Conservation (phyloP, 2,113 vertebrate genomes). For the Lagopus muta region DNA sequence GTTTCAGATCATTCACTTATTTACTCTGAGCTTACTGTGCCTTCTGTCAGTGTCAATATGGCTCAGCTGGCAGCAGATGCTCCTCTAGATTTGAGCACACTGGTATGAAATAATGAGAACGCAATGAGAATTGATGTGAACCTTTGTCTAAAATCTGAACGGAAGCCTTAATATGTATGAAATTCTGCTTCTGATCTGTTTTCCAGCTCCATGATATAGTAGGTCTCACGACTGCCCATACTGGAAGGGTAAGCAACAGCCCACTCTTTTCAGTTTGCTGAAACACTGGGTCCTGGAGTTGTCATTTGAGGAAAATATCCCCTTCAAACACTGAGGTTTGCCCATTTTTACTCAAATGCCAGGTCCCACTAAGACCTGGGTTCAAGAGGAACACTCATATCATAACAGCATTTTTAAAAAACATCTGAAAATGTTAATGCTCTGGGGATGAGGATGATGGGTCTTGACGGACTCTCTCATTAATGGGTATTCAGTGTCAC, state of each 20-base stretch:
- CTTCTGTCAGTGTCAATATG: constrained; percentile 49
- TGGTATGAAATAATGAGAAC: constrained; percentile 31
- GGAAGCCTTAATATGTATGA: neutral
- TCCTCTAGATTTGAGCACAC: neutral
- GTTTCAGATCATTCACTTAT: constrained; percentile 40
- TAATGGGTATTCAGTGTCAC: neutral
- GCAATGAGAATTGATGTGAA: constrained; percentile 11
- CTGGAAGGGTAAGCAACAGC: neutral
- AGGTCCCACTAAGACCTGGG: neutral
- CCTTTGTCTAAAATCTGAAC: constrained; percentile 17
- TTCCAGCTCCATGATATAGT: neutral
- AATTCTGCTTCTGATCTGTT: neutral
- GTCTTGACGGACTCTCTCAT: neutral
- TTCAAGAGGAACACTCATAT: neutral
- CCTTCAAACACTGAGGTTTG: neutral
- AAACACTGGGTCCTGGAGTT: neutral
- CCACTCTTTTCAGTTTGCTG: neutral
- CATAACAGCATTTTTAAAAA: neutral
- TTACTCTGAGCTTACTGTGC: constrained; percentile 52
- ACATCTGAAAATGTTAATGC: neutral
- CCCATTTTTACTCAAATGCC: neutral
- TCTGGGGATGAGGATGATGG: neutral
- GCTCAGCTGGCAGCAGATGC: constrained; percentile 63
- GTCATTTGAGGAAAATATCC: neutral
- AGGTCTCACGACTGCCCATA: neutral